Conservation (phyloP, 2,797 vertebrate species). For the Rhincodon typus region DNA sequence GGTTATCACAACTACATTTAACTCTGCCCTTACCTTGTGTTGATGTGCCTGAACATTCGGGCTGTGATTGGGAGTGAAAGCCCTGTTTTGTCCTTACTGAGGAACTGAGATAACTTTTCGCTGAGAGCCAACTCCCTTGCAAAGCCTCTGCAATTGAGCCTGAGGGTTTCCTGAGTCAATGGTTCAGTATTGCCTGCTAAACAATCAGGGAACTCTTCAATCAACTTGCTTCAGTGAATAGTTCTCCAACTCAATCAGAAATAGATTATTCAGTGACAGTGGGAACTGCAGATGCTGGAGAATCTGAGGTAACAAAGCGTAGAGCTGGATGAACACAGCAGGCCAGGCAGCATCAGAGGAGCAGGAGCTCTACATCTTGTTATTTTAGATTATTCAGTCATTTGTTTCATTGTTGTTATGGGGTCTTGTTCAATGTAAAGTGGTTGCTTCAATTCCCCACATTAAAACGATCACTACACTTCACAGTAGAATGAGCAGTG, state of each 20-base stretch:
- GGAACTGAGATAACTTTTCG: neutral
- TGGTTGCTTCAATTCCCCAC: neutral
- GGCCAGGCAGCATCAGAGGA: no score
- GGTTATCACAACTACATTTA: neutral
- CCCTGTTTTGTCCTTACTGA: neutral
- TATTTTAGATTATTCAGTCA: neutral
- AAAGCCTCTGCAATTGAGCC: neutral
- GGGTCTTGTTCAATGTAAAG: neutral
- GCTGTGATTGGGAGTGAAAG: neutral
- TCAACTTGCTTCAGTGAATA: neutral
- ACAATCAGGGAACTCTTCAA: neutral
- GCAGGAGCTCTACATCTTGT: no score
- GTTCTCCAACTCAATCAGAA: neutral
- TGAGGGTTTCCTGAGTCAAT: neutral
- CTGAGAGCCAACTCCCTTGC: neutral
- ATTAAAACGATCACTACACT: neutral
- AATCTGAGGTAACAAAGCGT: no score
- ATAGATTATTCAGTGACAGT: neutral
- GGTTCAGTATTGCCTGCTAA: neutral
- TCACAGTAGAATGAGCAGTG: neutral
- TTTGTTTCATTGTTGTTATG: neutral
- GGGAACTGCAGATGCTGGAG: no score
- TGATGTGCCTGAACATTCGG: neutral
- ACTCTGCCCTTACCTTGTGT: neutral
- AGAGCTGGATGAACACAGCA: no score